Percentiles rank a stretch among this genome's conserved stretches.
Evolutionary conservation across 2,888 invertebrate species (phyloP).

Genomic region (Galeopsomyia nigrocyanea): DNA sequence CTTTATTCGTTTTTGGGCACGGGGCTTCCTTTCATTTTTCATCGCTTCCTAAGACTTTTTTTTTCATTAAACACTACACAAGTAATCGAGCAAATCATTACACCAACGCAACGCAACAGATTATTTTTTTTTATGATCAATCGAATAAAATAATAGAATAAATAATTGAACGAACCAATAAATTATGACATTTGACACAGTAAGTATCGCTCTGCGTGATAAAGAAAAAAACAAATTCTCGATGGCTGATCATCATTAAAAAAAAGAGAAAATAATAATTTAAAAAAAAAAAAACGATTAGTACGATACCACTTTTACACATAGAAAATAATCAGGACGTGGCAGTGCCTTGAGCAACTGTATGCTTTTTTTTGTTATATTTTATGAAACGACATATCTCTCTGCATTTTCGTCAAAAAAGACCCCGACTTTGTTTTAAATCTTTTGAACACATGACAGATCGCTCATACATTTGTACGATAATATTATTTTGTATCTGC

Average conservation of each 20-base stretch:
- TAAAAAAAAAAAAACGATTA: slow-evolving; percentile 38
- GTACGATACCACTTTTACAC: slow-evolving; percentile 52
- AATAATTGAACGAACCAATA: slow-evolving; percentile 45
- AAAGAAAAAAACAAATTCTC: slow-evolving; percentile 29
- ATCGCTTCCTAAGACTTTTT: slow-evolving; percentile 29
- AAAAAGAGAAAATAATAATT: slow-evolving; percentile 33
- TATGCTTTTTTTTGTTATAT: slow-evolving; percentile 46
- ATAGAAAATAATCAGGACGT: slow-evolving; percentile 57
- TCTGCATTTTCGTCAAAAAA: slow-evolving; percentile 54
- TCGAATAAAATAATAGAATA: slow-evolving; percentile 44
- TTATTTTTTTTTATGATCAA: slow-evolving; percentile 5
- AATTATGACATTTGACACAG: slow-evolving; percentile 41
- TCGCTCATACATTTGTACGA: slow-evolving; percentile 66
- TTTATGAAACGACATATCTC: slow-evolving; percentile 56
- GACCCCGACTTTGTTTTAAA: slow-evolving; percentile 52
- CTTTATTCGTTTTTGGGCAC: slow-evolving; percentile 60
- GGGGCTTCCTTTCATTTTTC: slow-evolving; percentile 55
- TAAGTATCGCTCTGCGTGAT: slow-evolving; percentile 33
- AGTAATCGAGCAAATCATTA: slow-evolving; percentile 42
- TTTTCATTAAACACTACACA: slow-evolving; percentile 45
- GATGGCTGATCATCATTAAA: slow-evolving; percentile 29
- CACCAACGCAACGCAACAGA: slow-evolving; percentile 34
- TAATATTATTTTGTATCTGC: slow-evolving; percentile 56
- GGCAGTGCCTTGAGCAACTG: slow-evolving; percentile 69
- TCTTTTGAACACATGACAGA: slow-evolving; percentile 67